Evolutionary conservation across 2,797 vertebrate species (phyloP), one percentile per base, ranked within the genome.

Genomic region (Fistularia tabacaria): DNA sequence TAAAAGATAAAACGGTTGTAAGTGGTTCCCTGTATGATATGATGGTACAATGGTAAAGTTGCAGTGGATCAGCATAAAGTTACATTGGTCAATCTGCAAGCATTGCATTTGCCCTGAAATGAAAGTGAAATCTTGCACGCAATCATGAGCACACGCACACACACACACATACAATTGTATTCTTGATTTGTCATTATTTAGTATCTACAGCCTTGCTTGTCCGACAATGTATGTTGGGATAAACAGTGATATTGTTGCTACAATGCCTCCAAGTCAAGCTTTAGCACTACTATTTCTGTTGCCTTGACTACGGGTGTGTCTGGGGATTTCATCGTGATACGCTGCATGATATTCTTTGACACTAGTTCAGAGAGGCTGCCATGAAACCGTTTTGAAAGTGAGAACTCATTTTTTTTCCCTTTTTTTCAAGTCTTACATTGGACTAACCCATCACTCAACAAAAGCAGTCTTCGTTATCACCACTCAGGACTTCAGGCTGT

Each of bases 261-360:
- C 58, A 53, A 66, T 51, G 58, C 75, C 74, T 77, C 49, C 66
- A 54, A 72, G 73, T 76, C 71, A 55, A 66, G 61, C 62, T 43
- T 50, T 12, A 59, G 58, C 64, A 62, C 69, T 68, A 73, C 75
- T 70, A 74, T 59, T 3, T 50, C 71, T 67, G 88, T 88, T 88
- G 81, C 87, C 86, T 79, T 87, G 85, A 66, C 85, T 69, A 90
- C 86, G 80, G 81, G 69, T 66, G 83, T 87, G 86, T 85, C 85
- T 59, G 51, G 82, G 83, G 84, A 86, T 69, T 64, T 71, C 58
- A 76, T 74, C 69, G 56, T 56, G 77, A 85, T 76, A 73, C 60
- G 38, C 50, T 49, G 70, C 64, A 43, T 76, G 74, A 69, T 83
- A 76, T 83, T 84, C 66, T 74, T 73, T 69, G 71, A 83, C 79